Conservation (phyloP, 2,797 vertebrate genomes). For the Clarias pachynema region DNA sequence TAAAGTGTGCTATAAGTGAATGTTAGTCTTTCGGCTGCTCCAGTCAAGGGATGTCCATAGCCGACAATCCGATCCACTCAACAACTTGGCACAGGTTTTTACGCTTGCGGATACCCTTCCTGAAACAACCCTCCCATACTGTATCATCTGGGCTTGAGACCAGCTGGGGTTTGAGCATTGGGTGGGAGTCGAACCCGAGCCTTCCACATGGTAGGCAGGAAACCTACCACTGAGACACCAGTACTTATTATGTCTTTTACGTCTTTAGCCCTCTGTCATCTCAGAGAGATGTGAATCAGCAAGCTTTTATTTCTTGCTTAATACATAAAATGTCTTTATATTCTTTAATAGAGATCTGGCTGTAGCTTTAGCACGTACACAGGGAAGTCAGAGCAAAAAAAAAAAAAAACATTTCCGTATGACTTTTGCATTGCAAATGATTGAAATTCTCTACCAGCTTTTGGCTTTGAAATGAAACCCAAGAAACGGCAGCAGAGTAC, state of each 20-base stretch:
- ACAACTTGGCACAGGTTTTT: too few relatives aligned
- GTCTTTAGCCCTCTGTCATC: background rate
- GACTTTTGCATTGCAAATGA: slow-evolving; percentile 64
- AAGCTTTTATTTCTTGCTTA: background rate
- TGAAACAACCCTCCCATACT: too few relatives aligned
- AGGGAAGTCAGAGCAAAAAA: background rate
- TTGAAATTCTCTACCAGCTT: background rate
- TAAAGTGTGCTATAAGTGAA: background rate
- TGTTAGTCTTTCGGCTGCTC: background rate
- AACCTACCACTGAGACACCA: too few relatives aligned
- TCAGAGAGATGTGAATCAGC: background rate
- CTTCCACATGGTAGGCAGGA: too few relatives aligned
- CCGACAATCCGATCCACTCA: too few relatives aligned
- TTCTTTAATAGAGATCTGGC: too few relatives aligned
- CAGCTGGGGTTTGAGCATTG: too few relatives aligned
- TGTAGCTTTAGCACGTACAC: background rate
- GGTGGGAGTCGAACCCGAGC: too few relatives aligned
- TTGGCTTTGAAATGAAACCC: slow-evolving; percentile 5
- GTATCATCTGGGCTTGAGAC: too few relatives aligned
- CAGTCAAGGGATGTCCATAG: too few relatives aligned
- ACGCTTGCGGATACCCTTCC: too few relatives aligned
- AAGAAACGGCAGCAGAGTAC: slow-evolving; percentile 19
- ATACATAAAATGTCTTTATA: background rate
- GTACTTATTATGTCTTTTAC: background rate
- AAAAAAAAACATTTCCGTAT: slow-evolving; percentile 56